Conservation (phyloP, 2,113 vertebrate species). For the Donacobius atricapilla region DNA sequence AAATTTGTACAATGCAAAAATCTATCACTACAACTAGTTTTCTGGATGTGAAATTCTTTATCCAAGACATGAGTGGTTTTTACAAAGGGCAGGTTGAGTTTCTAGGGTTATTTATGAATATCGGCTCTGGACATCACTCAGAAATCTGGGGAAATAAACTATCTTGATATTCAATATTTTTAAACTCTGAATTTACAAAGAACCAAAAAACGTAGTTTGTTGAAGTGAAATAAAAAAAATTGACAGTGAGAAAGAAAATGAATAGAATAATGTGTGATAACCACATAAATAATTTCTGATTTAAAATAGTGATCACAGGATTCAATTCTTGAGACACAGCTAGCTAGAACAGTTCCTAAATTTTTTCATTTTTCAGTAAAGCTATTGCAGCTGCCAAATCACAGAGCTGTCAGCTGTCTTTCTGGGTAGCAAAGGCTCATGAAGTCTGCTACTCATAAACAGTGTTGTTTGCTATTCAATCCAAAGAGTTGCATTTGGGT, state of each 20-base stretch:
- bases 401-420: background rate
- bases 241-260: background rate
- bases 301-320: background rate
- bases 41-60: background rate
- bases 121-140: accelerated
- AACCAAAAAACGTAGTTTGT: background rate
- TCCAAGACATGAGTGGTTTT: background rate
- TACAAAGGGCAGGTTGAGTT: background rate
- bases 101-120: background rate
- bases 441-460: background rate
- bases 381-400: background rate
- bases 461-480: background rate
- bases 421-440: background rate
- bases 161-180: background rate
- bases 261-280: background rate
- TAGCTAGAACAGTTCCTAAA: background rate
- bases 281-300: background rate
- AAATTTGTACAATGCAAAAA: background rate
- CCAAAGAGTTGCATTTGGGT: background rate
- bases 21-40: background rate
- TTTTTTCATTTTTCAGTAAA: background rate
- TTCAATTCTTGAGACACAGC: background rate
- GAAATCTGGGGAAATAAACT: background rate
- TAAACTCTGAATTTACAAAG: background rate
- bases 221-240: background rate